Base-by-base conservation (phyloP, 2,113 vertebrate species). In the Bubo blakistoni region DNA sequence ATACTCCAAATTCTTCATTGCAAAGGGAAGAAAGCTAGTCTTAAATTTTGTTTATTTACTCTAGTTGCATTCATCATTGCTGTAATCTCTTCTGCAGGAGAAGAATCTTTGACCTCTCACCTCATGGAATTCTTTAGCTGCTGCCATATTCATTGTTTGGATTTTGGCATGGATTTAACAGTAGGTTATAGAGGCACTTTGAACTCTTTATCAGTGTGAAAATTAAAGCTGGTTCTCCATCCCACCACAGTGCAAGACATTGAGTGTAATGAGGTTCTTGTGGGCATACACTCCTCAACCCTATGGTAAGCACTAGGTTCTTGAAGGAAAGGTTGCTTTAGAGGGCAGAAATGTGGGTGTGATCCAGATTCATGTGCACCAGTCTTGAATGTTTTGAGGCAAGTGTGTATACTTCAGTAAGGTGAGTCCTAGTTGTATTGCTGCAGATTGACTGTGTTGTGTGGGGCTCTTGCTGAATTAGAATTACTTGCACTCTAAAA, bases 81-180 rank as follows among this genome's bases (percentile, higher is more conserved):
- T 91, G 62, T 80, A 52, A 76, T 82, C n/a, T 93, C 59, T 81
- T 90, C 61, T 90, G 73, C 62, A 81, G 78, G 78, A 85, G 63
- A 95, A 92, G 94, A 90, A 51, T 88, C 72, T 96, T 91, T 92
- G 55, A 63, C 76, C 88, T 94, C 91, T 87, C 66, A 62, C 81
- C 14, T 42, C 42, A 42, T 92, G 80, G 62, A 97, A 74, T 92
- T 86, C 76, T 69, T 84, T 78, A 92, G 66, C 76, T 81, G 63
- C 81, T 94, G 38, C 92, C 46, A 11, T 65, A 71, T 78, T 92
- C 69, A 67, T 94, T 71, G 76, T 69, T 94, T 94, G 85, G 72
- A 42, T 88, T 80, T 85, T 77, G 51, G 8, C 90, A 55, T 2
- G 16, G 46, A 79, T 94, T 66, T 92, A 91, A 65, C 49, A 87